A percentile compares a stretch with the other conserved stretches of the same genome.
Evolutionary conservation across 2,113 vertebrate species (phyloP).

Genomic region (Cepphus grylle): DNA sequence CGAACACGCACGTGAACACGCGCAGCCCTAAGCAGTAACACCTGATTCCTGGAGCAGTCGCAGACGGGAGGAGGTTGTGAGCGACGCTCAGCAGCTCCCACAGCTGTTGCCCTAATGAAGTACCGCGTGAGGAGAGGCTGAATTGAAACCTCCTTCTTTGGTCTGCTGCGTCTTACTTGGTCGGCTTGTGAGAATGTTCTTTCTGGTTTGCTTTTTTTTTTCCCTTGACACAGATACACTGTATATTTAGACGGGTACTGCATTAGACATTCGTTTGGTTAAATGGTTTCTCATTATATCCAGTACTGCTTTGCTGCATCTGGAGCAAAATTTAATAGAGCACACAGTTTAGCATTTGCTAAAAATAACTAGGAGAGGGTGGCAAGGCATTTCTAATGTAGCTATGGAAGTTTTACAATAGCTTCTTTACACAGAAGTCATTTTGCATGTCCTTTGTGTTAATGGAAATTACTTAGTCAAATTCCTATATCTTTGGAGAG

Average conservation of each 20-base stretch:
- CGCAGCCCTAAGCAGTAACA: not conserved
- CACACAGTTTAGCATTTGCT: not conserved
- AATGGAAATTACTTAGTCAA: not conserved
- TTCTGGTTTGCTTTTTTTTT: not conserved
- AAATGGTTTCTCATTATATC: not conserved
- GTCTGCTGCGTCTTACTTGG: not conserved
- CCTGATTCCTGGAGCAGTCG: not conserved
- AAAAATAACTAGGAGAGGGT: constrained; percentile 1
- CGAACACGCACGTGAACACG: not conserved
- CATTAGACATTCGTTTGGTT: not conserved
- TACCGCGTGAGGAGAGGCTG: not conserved
- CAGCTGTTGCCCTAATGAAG: not conserved
- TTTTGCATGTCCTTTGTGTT: not conserved
- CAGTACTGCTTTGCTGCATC: not conserved
- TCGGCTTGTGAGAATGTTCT: not conserved
- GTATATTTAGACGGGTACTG: not conserved
- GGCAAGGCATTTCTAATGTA: not conserved
- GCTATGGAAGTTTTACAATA: not conserved
- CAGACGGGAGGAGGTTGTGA: not conserved
- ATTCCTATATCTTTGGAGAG: not conserved
- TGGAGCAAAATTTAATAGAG: constrained; percentile 18
- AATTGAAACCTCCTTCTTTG: not conserved
- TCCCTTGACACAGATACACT: not conserved
- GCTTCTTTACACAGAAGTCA: not conserved
- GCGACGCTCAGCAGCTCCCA: not conserved